phyloP scores from a whole-genome alignment of 2,113 vertebrate species.

The Sceloporus tristichus region DNA sequence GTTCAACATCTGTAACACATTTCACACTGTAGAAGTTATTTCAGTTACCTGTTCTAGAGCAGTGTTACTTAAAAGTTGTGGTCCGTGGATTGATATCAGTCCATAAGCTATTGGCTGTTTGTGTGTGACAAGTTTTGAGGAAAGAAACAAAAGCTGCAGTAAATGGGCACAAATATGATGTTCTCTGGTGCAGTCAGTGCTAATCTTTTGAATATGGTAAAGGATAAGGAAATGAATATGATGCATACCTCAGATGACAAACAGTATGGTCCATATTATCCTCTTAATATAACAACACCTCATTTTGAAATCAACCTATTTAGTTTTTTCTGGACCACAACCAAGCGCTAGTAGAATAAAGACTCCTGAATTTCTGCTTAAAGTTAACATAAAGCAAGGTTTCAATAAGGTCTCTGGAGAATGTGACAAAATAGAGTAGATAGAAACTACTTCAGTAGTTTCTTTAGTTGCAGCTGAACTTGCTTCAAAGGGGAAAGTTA shows the following conservation, averaged over 20 bases:
- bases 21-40: not conserved
- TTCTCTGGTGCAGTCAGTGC: not conserved
- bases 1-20: constrained; percentile 5
- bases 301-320: not conserved
- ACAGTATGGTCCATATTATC: not conserved
- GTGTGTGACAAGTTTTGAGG: no score
- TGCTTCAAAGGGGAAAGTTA: not conserved
- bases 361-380: no score
- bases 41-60: not conserved
- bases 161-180: not conserved
- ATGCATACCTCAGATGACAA: not conserved
- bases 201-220: not conserved
- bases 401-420: not conserved
- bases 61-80: not conserved
- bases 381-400: not conserved
- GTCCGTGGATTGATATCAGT: not conserved
- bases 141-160: no score
- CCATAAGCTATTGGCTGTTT: no score
- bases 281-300: not conserved
- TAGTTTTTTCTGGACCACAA: no score
- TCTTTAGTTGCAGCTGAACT: not conserved
- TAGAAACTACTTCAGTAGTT: not conserved
- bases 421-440: not conserved
- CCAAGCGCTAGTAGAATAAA: no score
- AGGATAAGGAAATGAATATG: not conserved